Base-by-base conservation (phyloP, 1,140 invertebrate genomes). In the Nebria ingens region DNA sequence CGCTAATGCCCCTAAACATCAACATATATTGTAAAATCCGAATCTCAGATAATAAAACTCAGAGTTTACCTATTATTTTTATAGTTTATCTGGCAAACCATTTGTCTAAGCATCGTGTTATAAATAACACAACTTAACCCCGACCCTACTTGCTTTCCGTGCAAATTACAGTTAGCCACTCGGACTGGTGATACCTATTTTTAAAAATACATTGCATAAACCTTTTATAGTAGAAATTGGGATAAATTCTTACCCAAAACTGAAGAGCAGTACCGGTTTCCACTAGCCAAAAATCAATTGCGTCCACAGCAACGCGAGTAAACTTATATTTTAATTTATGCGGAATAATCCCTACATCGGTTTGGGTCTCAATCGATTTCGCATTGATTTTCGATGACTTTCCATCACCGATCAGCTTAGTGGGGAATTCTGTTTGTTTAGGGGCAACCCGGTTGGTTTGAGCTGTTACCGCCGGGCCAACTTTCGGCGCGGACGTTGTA, bases 131-230 rank as follows among this genome's bases (percentile, higher is more conserved):
- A 85, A n/a, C 93, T 95, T 2, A 97, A 78, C 0, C 95, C 95
- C 19, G 85, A 86, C 61, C 89, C 87, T 4, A 92, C 92, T 63
- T 91, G 85, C 59, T 87, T 83, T 0, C 93, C 91, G 68, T 97
- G 94, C 4, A 98, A 76, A 77, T 98, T 97, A 67, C 95, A 98
- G 21, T 87, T 91, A 13, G 91, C 85, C 38, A 97, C 67, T 40
- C 92, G 81, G 15, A 96, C 80, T 2, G 93, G 93, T 49, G 86
- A 90, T 53, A 93, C 68, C 82, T 86, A 62, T 13, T 70, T 59
- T 19, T 53, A 6, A 22, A 58, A 38, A 29, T 54, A 25, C 29
- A 19, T 38, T 11, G 9, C 19, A 13, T 38, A 45, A 12, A 19
- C 25, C 22, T 13, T 4, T 34, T 21, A 51, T 22, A 25, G 3